Evolutionary conservation across 2,888 invertebrate genomes (phyloP).

Genomic region (Trichogramma evanescens): DNA sequence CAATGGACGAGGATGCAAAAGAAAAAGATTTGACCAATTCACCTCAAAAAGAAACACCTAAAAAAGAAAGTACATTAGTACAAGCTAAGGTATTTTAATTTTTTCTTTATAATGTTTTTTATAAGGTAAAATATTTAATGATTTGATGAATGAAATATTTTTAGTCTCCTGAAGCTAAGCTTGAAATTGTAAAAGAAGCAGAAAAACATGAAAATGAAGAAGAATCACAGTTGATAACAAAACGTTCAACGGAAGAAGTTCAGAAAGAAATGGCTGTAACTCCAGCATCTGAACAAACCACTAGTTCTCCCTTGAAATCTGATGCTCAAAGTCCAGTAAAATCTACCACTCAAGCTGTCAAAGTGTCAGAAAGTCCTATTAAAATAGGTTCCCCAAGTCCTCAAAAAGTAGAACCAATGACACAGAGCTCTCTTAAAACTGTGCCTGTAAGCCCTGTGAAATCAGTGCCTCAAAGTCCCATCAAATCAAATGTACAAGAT

Average conservation of each 20-base stretch:
- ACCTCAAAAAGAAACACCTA: background rate
- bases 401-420: background rate
- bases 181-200: conserved; percentile 16
- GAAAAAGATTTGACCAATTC: background rate
- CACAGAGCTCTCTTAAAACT: conserved; percentile 8
- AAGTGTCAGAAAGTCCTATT: background rate
- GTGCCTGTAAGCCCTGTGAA: conserved; percentile 6
- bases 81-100: conserved; percentile 12
- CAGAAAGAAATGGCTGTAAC: conserved; percentile 10
- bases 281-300: conserved; percentile 9
- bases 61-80: conserved; percentile 8
- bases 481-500: background rate
- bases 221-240: conserved; percentile 17
- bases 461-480: background rate
- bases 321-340: background rate
- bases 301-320: conserved; percentile 14
- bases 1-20: background rate
- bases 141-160: background rate
- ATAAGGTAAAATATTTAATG: background rate
- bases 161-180: background rate
- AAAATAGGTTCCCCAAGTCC: conserved; percentile 12
- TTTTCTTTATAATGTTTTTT: background rate
- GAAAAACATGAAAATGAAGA: conserved; percentile 12
- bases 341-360: background rate
- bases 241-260: conserved; percentile 8